Evolutionary conservation across 2,797 vertebrate genomes (phyloP).

Genomic region (Rhinatrema bivittatum): DNA sequence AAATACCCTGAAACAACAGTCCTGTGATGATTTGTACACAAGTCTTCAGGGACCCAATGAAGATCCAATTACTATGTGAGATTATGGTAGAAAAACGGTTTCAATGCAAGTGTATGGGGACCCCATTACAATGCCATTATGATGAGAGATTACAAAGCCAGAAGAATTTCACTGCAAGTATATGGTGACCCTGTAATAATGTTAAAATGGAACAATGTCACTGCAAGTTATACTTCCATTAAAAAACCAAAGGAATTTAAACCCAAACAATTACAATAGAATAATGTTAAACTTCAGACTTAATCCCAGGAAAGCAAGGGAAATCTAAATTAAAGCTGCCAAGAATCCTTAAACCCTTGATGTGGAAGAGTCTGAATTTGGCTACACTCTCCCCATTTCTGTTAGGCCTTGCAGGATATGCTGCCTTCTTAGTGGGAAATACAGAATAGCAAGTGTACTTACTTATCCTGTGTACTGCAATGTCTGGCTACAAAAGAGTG

Average conservation of each 20-base stretch:
- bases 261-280: conserved; percentile 43
- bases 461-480: no score
- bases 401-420: no score
- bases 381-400: no score
- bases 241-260: conserved; percentile 44
- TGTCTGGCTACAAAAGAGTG: no score
- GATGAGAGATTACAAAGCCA: conserved; percentile 52
- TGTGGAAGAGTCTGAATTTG: no score
- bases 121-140: conserved; percentile 54
- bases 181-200: conserved; percentile 52
- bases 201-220: conserved; percentile 46
- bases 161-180: conserved; percentile 54
- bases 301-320: no score
- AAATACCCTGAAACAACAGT: conserved; percentile 16
- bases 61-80: conserved; percentile 29
- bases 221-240: conserved; percentile 38
- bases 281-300: conserved; percentile 45
- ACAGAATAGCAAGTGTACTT: no score
- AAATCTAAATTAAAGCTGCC: no score
- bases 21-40: conserved; percentile 18
- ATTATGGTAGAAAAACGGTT: conserved; percentile 48
- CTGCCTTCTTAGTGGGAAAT: no score
- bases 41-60: conserved; percentile 14
- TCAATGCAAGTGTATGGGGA: conserved; percentile 32
- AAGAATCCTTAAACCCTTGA: no score